phyloP scores from a whole-genome alignment of 37 sponge, comb jelly and placozoan species.

The Axinella damicornis region DNA sequence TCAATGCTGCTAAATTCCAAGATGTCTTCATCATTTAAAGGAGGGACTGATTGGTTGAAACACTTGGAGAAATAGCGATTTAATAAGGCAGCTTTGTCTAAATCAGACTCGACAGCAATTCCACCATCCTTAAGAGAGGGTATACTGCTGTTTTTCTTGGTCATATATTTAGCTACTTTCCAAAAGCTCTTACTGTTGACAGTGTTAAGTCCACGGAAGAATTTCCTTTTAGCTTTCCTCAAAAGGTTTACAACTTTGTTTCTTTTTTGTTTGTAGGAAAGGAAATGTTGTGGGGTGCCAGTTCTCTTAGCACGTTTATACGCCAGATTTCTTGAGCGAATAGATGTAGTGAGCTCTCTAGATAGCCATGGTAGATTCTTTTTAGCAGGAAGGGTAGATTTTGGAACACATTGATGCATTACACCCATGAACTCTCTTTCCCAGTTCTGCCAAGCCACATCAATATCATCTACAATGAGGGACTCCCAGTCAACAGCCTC shows the following conservation, averaged over 20 bases:
- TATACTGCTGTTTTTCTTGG: not conserved
- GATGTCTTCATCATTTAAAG: too few species aligned
- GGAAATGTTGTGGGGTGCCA: not conserved
- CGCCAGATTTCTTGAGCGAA: not conserved
- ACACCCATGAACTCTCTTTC: not conserved
- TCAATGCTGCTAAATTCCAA: too few species aligned
- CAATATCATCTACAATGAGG: not conserved
- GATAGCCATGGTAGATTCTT: slow-evolving; percentile 1
- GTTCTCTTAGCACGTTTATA: not conserved
- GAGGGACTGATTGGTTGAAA: too few species aligned
- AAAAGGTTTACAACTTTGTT: not conserved
- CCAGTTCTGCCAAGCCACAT: slow-evolving; percentile 3
- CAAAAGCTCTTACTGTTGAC: not conserved
- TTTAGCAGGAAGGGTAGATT: not conserved
- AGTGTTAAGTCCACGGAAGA: not conserved
- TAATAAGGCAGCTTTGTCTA: too few species aligned
- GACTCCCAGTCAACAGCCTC: not conserved
- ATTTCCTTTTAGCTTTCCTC: not conserved
- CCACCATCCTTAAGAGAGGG: not conserved
- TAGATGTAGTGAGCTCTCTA: not conserved
- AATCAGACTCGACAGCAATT: not conserved
- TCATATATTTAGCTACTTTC: not conserved
- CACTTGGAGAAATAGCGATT: too few species aligned
- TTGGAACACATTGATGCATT: not conserved
- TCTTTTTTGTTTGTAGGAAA: not conserved